Percentiles rank a stretch among this genome's conserved stretches.
These are phyloP conservation scores for Thalassarche chlororhynchos DNA, from an alignment of 2,113 vertebrate genomes.

Conservation along the genomic window DNA sequence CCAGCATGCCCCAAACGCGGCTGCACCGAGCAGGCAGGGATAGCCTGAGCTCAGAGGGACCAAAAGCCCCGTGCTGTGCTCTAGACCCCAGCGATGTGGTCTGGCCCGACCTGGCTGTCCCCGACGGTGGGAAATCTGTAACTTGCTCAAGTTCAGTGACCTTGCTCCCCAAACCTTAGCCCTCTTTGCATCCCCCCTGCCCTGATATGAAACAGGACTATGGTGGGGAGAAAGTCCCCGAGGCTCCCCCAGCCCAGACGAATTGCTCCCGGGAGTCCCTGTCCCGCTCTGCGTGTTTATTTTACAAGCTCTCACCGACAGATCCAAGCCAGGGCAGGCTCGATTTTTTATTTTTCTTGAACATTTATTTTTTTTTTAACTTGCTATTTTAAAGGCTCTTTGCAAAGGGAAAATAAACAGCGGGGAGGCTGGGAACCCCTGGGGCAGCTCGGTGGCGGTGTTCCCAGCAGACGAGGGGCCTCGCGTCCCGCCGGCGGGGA, in stretches of 20 bases:
- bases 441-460: background rate
- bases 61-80: background rate
- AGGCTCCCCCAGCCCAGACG: background rate
- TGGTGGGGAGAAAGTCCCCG: background rate
- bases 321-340: background rate
- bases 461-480: slow-evolving; percentile 22
- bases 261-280: background rate
- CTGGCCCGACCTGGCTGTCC: background rate
- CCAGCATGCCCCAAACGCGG: rapidly evolving
- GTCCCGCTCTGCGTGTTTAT: slow-evolving; percentile 35
- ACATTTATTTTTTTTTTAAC: background rate
- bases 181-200: background rate
- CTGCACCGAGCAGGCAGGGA: rapidly evolving
- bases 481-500: rapidly evolving
- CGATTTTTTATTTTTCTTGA: slow-evolving; percentile 10
- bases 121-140: background rate
- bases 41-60: background rate
- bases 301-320: slow-evolving; percentile 36
- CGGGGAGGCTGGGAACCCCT: background rate
- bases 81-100: background rate
- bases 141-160: background rate
- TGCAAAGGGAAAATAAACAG: slow-evolving; percentile 63
- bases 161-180: background rate
- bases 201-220: background rate
- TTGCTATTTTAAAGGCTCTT: slow-evolving; percentile 52